Evolutionary conservation across 1,140 invertebrate genomes (phyloP), one percentile per base, ranked within the genome.

Genomic region (Phenacoccus solenopsis): DNA sequence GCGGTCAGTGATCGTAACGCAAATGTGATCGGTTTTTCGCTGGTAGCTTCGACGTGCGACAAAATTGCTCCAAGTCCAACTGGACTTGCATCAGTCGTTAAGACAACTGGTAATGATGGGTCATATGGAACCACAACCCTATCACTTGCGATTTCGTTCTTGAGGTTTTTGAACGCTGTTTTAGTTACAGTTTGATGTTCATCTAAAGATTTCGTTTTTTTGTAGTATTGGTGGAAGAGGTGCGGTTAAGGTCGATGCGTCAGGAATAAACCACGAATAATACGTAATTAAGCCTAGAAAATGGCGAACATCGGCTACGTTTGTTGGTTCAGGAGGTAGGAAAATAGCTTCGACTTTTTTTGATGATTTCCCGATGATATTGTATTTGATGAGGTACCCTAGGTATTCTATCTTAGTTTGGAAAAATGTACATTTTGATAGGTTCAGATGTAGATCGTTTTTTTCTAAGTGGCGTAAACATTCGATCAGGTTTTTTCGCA

Each of bases 41-140:
- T 22, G 28, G 28, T 35, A 35, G 67, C 32, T 20, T 76, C 73
- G 0, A 70, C 70, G 70, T 84, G 82, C 1, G 76, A 75, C 0
- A 85, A 71, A 3, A 82, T 77, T 1, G 78, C 78, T 0, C 81
- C 81, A 1, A 84, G 72, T n/a, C 81, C 82, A 73, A 78, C 78
- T 0, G 75, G 71, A 30, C 77, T 80, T 10, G 81, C 81, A 76
- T 85, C 83, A 25, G 78, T 78, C 13, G 80, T 75, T 27, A 84
- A 35, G 16, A 79, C 72, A 4, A 83, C 68, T 25, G 75, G 71
- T 59, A 75, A 72, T 10, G 74, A 70, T 24, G 76, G 75, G 56
- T 83, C 77, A 72, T 78, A 83, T 57, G 78, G n/a, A n/a, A n/a
- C n/a, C n/a, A n/a, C n/a, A n/a, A n/a, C n/a, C n/a, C n/a, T n/a